phyloP scores from a whole-genome alignment of 2,113 vertebrate genomes.

The Rhea pennata region DNA sequence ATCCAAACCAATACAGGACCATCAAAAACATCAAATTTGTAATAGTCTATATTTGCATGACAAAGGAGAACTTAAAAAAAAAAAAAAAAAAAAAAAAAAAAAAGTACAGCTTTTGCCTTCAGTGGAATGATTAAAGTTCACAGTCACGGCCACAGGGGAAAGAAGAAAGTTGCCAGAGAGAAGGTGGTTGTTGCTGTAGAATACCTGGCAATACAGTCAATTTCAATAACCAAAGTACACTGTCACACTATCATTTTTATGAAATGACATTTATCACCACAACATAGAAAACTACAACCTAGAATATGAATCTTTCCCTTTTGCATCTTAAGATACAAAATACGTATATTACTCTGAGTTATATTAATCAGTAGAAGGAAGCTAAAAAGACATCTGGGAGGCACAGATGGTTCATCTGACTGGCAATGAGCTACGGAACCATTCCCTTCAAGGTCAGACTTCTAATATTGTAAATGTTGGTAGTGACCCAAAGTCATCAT shows the following conservation, averaged over 20 bases:
- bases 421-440: neutral
- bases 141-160: neutral
- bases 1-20: neutral
- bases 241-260: constrained; percentile 33
- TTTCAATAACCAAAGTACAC: neutral
- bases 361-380: neutral
- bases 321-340: neutral
- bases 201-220: neutral
- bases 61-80: neutral
- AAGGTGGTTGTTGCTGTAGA: neutral
- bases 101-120: neutral
- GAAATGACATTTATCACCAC: constrained; percentile 24
- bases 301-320: neutral
- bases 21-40: neutral
- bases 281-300: neutral
- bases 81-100: neutral
- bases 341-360: neutral
- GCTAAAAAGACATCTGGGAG: constrained; percentile 27
- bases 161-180: neutral
- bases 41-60: neutral
- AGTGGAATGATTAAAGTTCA: neutral
- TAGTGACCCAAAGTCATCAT: neutral
- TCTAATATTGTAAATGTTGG: neutral
- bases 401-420: neutral
- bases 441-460: constrained; percentile 15